Base-by-base conservation (phyloP, 1,140 invertebrate species). In the Proales similis region DNA sequence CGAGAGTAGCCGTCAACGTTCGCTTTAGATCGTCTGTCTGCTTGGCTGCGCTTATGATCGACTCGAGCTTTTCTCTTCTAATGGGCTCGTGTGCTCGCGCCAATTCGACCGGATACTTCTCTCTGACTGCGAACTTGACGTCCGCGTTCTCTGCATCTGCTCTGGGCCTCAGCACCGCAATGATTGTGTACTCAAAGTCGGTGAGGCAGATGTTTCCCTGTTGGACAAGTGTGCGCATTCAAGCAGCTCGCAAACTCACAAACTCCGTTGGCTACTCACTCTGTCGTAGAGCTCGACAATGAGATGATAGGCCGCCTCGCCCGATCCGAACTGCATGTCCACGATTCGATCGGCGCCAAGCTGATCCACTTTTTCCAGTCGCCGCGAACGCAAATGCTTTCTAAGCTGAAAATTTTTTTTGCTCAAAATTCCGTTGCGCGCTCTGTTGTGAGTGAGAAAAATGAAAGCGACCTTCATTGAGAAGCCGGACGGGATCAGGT, bases 331-430 rank as follows among this genome's bases (percentile, higher is more conserved):
- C 68, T 77, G 72, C 19, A 77, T 47, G 63, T 76, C 72, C 33
- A 77, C 68, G 48, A 76, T 74, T 63, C 75, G 63, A 65, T 77
- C 76, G n/a, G 39, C 68, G 6, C 95, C 95, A 79, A 99, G 95
- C 76, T 95, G 88, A 45, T 71, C 75, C 0, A 96, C 76, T 43
- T 76, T 82, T 78, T 95, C 91, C 4, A 98, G 73, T 36, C 95
- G 81, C 74, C 95, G 94, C 73, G 95, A 94, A 70, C 88, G 89
- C 22, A 99, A 78, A 76, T 99, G 94, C 78, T 99, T 99, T 62
- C 95, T 79, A 71, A 99, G 77, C 86, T 90, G 72, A n/a, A 57
- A 81, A 80, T 68, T 68, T 69, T 67, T 19, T 29, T 32, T 17
- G 42, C 14, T 36, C 20, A 57, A 24, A 27, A 4, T 45, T 29